These are phyloP conservation scores for Dynastes hyllus DNA, from an alignment of 2,888 invertebrate species.

Conservation along the genomic window DNA sequence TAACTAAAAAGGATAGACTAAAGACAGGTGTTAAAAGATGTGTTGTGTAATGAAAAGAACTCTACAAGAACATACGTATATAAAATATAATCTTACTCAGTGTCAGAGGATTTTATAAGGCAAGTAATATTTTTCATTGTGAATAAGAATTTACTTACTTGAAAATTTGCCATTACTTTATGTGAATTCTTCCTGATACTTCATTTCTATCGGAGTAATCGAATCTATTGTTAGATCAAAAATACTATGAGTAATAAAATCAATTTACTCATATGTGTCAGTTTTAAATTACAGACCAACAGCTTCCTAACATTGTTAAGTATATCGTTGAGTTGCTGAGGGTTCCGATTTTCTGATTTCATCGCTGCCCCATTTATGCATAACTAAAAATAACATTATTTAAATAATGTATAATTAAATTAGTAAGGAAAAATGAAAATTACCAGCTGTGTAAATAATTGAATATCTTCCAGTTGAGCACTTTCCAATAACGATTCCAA, in stretches of 20 bases:
- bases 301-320: conserved; percentile 65
- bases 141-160: conserved; percentile 58
- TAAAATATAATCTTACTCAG: too few relatives aligned
- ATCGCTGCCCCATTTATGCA: conserved; percentile 67
- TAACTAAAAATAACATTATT: conserved; percentile 63
- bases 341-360: conserved; percentile 56
- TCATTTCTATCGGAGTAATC: too few relatives aligned
- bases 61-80: too few relatives aligned
- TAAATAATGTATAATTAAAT: conserved; percentile 5
- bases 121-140: not conserved
- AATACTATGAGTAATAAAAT: conserved; percentile 70
- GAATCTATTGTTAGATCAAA: conserved; percentile 69
- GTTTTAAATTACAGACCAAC: conserved; percentile 64
- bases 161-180: conserved; percentile 64
- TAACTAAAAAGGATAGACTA: too few relatives aligned
- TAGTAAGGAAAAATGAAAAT: not conserved
- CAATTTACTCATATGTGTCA: conserved; percentile 66
- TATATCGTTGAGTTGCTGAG: conserved; percentile 64
- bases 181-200: conserved; percentile 65
- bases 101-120: not conserved
- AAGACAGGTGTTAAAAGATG: too few relatives aligned
- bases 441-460: conserved; percentile 70
- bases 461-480: conserved; percentile 66
- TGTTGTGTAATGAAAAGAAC: too few relatives aligned
- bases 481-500: conserved; percentile 69